Evolutionary conservation across 2,888 invertebrate genomes (phyloP).

Genomic region (Metallyticus violacea): DNA sequence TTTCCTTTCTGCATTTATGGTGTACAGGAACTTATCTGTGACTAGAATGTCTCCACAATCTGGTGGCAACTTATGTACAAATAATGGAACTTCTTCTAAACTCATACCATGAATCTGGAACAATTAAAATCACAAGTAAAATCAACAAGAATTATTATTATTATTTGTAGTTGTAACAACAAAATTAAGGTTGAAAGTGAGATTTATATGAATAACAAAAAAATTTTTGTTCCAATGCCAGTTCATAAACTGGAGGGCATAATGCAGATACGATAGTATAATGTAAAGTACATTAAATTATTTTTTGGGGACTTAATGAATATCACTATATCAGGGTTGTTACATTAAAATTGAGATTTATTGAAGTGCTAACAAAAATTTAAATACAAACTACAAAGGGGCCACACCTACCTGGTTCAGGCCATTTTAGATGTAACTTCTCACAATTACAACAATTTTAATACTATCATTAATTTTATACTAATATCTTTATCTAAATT

Average conservation of each 20-base stretch:
- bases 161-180: not conserved
- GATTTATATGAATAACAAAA: not conserved
- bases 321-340: too few species aligned
- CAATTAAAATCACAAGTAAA: not conserved
- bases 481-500: too few species aligned
- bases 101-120: conserved; percentile 64
- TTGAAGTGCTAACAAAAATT: too few species aligned
- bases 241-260: not conserved
- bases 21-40: conserved; percentile 66
- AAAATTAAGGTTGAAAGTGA: not conserved
- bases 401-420: too few species aligned
- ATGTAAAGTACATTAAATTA: too few species aligned
- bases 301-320: too few species aligned
- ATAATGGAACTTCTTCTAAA: conserved; percentile 63
- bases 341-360: too few species aligned
- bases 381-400: too few species aligned
- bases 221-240: not conserved
- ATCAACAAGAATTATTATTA: not conserved
- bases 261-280: too few species aligned
- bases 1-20: conserved; percentile 52
- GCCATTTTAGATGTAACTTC: too few species aligned
- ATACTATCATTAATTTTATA: too few species aligned
- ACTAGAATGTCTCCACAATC: conserved; percentile 60
- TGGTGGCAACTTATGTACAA: conserved; percentile 65
- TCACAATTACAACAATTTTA: too few species aligned